A percentile compares a stretch with the other conserved stretches of the same genome.
Evolutionary conservation across 2,888 invertebrate species (phyloP).

Genomic region (Adela reaumurella): DNA sequence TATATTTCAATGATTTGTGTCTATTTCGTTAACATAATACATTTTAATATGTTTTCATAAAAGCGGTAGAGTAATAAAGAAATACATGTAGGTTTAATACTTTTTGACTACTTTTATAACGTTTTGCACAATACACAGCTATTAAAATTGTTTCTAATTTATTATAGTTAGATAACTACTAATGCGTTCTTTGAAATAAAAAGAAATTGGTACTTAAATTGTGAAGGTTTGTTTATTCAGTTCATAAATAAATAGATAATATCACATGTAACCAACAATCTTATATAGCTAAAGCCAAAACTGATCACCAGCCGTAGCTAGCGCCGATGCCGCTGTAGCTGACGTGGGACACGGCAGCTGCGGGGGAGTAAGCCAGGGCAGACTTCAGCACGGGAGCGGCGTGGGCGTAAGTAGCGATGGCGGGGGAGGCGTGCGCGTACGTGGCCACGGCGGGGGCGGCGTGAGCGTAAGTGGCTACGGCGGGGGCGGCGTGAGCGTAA

Average conservation of each 20-base stretch:
- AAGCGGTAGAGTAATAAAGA: too few species aligned
- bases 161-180: too few species aligned
- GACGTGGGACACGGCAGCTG: constrained; percentile 60
- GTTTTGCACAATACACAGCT: too few species aligned
- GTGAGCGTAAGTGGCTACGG: constrained; percentile 19
- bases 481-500: constrained; percentile 15
- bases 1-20: too few species aligned
- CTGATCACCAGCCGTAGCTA: constrained; percentile 61
- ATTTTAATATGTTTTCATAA: too few species aligned
- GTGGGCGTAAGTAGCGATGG: constrained; percentile 22
- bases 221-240: not conserved
- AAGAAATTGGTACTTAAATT: too few species aligned
- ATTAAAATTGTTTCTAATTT: too few species aligned
- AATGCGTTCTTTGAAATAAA: too few species aligned
- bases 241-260: not conserved
- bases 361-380: constrained; percentile 54
- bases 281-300: constrained; percentile 12
- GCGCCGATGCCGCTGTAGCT: constrained; percentile 62
- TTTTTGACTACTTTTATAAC: too few species aligned
- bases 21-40: too few species aligned
- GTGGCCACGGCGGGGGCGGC: constrained; percentile 18
- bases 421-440: constrained; percentile 25
- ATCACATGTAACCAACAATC: not conserved
- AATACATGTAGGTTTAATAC: too few species aligned
- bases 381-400: constrained; percentile 34